phyloP scores from a whole-genome alignment of 2,888 invertebrate genomes.

The Diadegma fenestrale region DNA sequence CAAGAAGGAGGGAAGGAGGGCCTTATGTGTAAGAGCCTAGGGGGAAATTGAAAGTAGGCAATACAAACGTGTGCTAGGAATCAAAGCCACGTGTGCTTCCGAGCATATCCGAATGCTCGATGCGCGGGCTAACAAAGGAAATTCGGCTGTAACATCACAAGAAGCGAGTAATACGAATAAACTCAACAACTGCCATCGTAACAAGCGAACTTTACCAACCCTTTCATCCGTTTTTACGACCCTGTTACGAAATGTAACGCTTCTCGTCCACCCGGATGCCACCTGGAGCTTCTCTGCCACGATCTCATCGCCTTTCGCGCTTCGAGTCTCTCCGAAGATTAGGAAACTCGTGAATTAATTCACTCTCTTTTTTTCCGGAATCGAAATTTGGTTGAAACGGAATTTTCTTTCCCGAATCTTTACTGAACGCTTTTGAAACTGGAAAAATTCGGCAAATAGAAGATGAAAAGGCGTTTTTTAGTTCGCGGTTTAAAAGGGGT shows the following conservation, averaged over 20 bases:
- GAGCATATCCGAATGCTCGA: constrained; percentile 8
- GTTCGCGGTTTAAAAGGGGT: constrained; percentile 1
- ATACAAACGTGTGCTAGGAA: constrained; percentile 50
- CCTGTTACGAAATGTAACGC: constrained; percentile 20
- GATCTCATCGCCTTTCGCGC: neutral
- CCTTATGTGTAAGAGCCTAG: constrained; percentile 3
- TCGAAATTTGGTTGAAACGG: neutral
- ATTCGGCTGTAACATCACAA: constrained; percentile 38
- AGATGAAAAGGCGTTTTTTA: constrained; percentile 35
- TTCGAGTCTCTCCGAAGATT: neutral
- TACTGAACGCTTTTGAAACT: neutral
- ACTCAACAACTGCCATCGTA: constrained; percentile 36
- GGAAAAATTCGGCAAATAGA: neutral
- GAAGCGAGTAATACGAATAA: constrained; percentile 27
- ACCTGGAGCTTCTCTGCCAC: neutral
- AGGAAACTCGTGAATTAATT: neutral
- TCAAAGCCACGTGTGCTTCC: constrained; percentile 45
- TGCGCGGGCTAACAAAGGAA: constrained; percentile 48
- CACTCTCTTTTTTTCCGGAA: neutral
- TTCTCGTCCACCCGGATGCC: constrained; percentile 12
- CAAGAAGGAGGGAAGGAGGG: constrained; percentile 13
- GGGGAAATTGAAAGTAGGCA: constrained; percentile 27
- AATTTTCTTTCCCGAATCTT: neutral
- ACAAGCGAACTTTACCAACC: constrained; percentile 34
- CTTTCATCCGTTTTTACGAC: constrained; percentile 10